Evolutionary conservation across 2,797 vertebrate genomes (phyloP).

Genomic region (Anas georgica): DNA sequence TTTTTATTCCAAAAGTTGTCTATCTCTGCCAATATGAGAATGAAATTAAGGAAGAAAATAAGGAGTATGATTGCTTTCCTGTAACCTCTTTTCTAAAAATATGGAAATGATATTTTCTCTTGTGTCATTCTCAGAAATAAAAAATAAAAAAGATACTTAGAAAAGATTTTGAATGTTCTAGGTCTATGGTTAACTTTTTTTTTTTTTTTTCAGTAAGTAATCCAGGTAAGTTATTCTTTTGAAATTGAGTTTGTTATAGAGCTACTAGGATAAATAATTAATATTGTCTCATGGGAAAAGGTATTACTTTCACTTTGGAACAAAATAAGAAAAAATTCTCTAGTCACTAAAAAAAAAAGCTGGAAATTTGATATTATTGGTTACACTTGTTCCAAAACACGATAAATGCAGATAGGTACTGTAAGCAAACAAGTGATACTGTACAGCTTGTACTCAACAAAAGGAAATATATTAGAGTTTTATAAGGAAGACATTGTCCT

Average conservation of each 20-base stretch:
- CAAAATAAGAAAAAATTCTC: not conserved
- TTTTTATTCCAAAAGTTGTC: not conserved
- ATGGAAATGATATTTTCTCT: not conserved
- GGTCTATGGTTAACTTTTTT: not conserved
- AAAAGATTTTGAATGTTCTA: constrained; percentile 2
- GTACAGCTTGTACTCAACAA: not conserved
- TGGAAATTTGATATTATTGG: not conserved
- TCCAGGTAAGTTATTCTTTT: not conserved
- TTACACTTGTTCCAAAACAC: not conserved
- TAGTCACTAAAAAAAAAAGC: not conserved
- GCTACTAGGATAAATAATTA: not conserved
- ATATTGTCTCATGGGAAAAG: not conserved
- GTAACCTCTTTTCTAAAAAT: not conserved
- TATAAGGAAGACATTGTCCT: not conserved
- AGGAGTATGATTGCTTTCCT: not conserved
- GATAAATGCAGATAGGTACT: not conserved
- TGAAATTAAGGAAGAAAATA: not conserved
- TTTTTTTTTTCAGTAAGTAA: not conserved
- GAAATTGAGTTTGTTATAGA: not conserved
- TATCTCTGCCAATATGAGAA: not conserved
- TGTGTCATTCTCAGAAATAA: not conserved
- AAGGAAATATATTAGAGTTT: not conserved
- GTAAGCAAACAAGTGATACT: not conserved
- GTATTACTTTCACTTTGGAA: not conserved
- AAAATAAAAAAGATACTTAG: not conserved